Conservation (phyloP, 2,888 invertebrate species). For the Caenorhabditis plicata region DNA sequence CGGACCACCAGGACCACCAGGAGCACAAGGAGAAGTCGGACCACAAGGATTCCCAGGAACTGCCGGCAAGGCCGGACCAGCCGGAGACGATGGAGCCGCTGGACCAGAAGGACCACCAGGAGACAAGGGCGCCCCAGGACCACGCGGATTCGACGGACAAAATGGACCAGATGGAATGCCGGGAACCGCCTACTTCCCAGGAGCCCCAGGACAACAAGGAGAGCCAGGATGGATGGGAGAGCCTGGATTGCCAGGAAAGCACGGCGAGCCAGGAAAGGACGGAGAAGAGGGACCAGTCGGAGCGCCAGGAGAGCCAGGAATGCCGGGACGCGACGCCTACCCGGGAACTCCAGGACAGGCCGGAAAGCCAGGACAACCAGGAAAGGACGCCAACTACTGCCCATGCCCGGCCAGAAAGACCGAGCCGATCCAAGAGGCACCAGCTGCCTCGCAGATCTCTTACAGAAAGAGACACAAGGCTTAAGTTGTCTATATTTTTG, state of each 20-base stretch:
- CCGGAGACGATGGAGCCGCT: conserved; percentile 34
- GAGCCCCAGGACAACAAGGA: conserved; percentile 46
- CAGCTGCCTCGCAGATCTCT: conserved; percentile 24
- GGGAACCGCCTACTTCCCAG: conserved; percentile 40
- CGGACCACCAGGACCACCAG: conserved; percentile 38
- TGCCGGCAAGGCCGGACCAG: conserved; percentile 23
- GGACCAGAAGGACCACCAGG: conserved; percentile 40
- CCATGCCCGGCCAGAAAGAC: conserved; percentile 33
- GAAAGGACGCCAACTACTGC: conserved; percentile 40
- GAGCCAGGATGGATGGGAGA: conserved; percentile 32
- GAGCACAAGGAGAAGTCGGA: conserved; percentile 42
- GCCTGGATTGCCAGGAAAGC: conserved; percentile 34
- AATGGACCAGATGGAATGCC: conserved; percentile 39
- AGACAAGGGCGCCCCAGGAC: conserved; percentile 37
- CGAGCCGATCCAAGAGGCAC: conserved; percentile 23
- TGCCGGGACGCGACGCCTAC: conserved; percentile 37
- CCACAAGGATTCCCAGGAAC: conserved; percentile 30
- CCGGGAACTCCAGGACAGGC: conserved; percentile 42
- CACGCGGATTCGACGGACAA: conserved; percentile 42
- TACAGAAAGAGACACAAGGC: conserved; percentile 26
- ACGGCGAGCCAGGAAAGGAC: conserved; percentile 35
- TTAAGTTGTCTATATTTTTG: neutral
- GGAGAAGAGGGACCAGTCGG: conserved; percentile 46
- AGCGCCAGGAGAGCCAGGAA: conserved; percentile 41
- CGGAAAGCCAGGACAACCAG: conserved; percentile 37